phyloP scores from a whole-genome alignment of 2,888 invertebrate genomes.

The Drosophila histrio region DNA sequence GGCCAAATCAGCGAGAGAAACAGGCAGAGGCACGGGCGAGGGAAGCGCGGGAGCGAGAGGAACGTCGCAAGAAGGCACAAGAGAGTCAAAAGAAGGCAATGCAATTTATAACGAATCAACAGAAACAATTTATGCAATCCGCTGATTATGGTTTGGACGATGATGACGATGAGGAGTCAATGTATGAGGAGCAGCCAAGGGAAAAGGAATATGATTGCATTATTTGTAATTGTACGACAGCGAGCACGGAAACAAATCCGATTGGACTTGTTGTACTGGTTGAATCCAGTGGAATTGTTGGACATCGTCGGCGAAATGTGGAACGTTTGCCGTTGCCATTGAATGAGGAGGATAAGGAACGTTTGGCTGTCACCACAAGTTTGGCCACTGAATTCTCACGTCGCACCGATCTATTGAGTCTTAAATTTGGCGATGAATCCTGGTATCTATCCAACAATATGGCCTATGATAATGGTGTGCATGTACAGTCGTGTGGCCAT shows the following conservation, averaged over 20 bases:
- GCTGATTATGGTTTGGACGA: constrained; percentile 84
- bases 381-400: constrained; percentile 90
- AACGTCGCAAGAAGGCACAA: constrained; percentile 92
- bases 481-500: constrained; percentile 98
- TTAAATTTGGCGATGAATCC: constrained; percentile 91
- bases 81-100: constrained; percentile 96
- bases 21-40: constrained; percentile 90
- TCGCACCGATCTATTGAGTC: constrained; percentile 90
- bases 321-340: constrained; percentile 86
- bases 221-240: constrained; percentile 96
- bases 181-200: constrained; percentile 86
- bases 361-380: constrained; percentile 86
- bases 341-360: constrained; percentile 87
- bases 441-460: constrained; percentile 92
- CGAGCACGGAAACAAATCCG: constrained; percentile 92
- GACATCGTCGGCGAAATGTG: constrained; percentile 87
- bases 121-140: constrained; percentile 95
- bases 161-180: constrained; percentile 86
- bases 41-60: constrained; percentile 89
- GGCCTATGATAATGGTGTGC: constrained; percentile 96
- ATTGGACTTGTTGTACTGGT: constrained; percentile 95
- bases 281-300: constrained; percentile 93
- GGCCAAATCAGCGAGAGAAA: constrained; percentile 92
- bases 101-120: constrained; percentile 96
- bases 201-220: constrained; percentile 95